Evolutionary conservation across 2,888 invertebrate genomes (phyloP), one percentile per base, ranked within the genome.

Genomic region (Campoplex capitator): DNA sequence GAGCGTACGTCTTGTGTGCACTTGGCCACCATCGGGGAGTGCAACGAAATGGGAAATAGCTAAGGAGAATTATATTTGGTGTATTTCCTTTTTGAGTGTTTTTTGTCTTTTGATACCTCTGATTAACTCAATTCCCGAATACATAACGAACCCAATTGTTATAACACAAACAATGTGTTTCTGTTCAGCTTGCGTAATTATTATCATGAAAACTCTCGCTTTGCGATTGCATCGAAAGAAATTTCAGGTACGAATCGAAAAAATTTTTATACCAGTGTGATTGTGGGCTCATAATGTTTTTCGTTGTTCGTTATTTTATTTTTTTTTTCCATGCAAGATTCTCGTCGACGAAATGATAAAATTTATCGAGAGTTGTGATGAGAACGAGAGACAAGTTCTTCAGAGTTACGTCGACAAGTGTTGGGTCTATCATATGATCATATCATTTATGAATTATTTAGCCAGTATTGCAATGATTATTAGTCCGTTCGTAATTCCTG

Each of bases 151-250:
- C 18, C 56, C 88, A 0, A 35, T 89, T 1, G 62, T 89, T n/a
- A 68, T 90, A 23, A 88, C 89, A 0, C 90, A 90, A 75, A 87
- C 88, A 0, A 85, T 85, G 11, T 83, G 88, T 28, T 85, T 89
- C 1, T 67, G 70, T 3, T 71, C 86, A 4, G 90, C 88, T 6
- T 88, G 89, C 3, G 45, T 71, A 0, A 90, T 89, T 62, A 88
- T 88, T 38, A 23, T 48, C 1, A 77, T 87, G 2, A 91, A 91
- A 71, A 88, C 90, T 77, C n/a, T 84, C 7, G 54, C 89, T 7
- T 88, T 85, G 11, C 85, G 86, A 18, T 23, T 78, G 16, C 75
- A 89, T 70, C 88, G 86, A n/a, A 62, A 48, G 8, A 84, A 68
- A 28, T 83, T 89, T 18, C 89, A 88, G 68, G 91, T 90, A 54